Conservation (phyloP, 2,797 vertebrate genomes). For the Chelon auratus region DNA sequence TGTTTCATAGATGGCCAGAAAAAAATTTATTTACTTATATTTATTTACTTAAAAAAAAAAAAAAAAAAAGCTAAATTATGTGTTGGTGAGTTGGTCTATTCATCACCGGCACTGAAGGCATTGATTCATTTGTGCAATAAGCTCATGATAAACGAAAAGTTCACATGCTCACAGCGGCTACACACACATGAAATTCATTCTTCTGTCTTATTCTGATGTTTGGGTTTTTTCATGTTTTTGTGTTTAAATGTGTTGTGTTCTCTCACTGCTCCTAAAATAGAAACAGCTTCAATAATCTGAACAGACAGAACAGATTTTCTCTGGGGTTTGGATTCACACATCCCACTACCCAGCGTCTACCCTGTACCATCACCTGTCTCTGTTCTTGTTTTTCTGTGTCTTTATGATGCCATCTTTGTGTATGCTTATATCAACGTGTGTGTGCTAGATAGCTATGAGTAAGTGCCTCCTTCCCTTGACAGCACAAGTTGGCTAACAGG, state of each 20-base stretch:
- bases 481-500: constrained; percentile 38
- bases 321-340: constrained; percentile 48
- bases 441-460: constrained; percentile 14
- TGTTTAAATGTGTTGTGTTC: constrained; percentile 30
- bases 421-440: constrained; percentile 5
- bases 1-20: constrained; percentile 35
- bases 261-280: constrained; percentile 67
- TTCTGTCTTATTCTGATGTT: constrained; percentile 1
- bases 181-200: neutral
- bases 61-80: constrained; percentile 11
- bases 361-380: constrained; percentile 42
- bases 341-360: constrained; percentile 27
- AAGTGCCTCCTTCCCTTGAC: constrained; percentile 42
- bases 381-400: constrained; percentile 22
- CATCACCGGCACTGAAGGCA: constrained; percentile 20
- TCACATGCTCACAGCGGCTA: neutral
- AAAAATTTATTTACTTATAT: neutral
- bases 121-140: constrained; percentile 9
- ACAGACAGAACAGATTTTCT: constrained; percentile 55
- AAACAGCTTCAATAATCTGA: constrained; percentile 54
- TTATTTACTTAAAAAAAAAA: constrained; percentile 24
- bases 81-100: constrained; percentile 22
- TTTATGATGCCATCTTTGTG: neutral
- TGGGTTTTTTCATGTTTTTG: constrained; percentile 14
- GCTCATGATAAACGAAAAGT: constrained; percentile 14